Conservation (phyloP, 2,888 invertebrate species). For the Oscheius sp. region DNA sequence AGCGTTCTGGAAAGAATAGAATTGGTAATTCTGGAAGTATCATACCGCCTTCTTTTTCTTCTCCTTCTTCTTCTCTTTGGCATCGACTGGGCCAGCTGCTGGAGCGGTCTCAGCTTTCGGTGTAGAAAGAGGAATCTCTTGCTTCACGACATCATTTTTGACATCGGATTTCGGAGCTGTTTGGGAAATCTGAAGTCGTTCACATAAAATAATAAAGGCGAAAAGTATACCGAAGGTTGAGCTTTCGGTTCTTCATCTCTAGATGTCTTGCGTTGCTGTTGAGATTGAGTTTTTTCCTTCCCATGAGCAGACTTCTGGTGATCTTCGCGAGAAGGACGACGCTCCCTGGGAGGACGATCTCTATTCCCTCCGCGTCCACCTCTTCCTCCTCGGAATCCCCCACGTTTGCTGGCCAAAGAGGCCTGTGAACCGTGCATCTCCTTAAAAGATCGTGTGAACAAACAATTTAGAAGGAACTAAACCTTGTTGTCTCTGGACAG, state of each 20-base stretch:
- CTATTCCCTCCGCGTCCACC: neutral
- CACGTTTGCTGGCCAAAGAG: conserved; percentile 21
- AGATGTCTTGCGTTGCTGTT: neutral
- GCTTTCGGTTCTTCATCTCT: conserved; percentile 3
- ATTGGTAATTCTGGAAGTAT: neutral
- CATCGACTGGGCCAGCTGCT: neutral
- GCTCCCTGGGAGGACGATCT: conserved; percentile 2
- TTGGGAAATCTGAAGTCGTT: too few species aligned
- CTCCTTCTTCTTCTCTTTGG: conserved; percentile 20
- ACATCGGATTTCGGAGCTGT: neutral
- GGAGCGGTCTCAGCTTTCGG: conserved; percentile 1
- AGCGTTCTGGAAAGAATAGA: conserved; percentile 10
- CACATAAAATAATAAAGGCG: too few species aligned
- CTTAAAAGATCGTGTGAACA: conserved; percentile 2
- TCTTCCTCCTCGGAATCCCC: neutral
- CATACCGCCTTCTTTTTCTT: conserved; percentile 21
- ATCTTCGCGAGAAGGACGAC: neutral
- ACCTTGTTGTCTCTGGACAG: too few species aligned
- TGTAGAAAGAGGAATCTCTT: neutral
- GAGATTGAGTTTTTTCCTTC: neutral
- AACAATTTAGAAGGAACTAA: neutral
- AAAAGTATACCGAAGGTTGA: too few species aligned
- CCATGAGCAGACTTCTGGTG: neutral
- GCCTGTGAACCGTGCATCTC: conserved; percentile 33
- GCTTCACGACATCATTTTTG: conserved; percentile 1